phyloP scores from a whole-genome alignment of 2,888 invertebrate genomes.

The Leucoma salicis region DNA sequence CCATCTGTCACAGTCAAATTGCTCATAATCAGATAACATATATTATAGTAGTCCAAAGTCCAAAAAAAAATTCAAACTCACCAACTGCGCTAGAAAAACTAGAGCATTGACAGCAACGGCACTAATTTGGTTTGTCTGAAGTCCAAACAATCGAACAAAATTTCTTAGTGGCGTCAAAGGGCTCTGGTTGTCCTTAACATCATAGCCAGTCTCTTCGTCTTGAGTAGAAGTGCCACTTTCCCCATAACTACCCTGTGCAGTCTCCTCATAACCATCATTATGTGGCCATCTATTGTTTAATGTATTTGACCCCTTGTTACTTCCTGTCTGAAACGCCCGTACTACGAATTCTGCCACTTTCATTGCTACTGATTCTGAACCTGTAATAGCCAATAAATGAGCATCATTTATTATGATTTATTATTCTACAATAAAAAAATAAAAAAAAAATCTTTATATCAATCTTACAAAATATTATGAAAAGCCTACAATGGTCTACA shows the following conservation, averaged over 20 bases:
- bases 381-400: constrained; percentile 55
- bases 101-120: constrained; percentile 92
- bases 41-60: too few species aligned
- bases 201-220: constrained; percentile 45
- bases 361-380: constrained; percentile 68
- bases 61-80: too few species aligned
- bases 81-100: constrained; percentile 92
- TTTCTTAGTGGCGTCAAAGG: constrained; percentile 64
- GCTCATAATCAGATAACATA: too few species aligned
- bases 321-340: constrained; percentile 61
- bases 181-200: constrained; percentile 77
- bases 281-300: constrained; percentile 33
- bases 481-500: too few species aligned
- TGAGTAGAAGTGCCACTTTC: constrained; percentile 36
- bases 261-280: constrained; percentile 36
- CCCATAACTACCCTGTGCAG: constrained; percentile 16
- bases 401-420: too few species aligned
- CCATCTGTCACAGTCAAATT: too few species aligned
- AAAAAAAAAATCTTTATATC: too few species aligned
- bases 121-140: constrained; percentile 89
- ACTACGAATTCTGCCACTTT: constrained; percentile 77
- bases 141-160: constrained; percentile 87
- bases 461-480: too few species aligned
- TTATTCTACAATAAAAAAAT: too few species aligned
- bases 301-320: constrained; percentile 31